Conservation (phyloP, 2,888 invertebrate species). For the Camptogramma bilineatum region DNA sequence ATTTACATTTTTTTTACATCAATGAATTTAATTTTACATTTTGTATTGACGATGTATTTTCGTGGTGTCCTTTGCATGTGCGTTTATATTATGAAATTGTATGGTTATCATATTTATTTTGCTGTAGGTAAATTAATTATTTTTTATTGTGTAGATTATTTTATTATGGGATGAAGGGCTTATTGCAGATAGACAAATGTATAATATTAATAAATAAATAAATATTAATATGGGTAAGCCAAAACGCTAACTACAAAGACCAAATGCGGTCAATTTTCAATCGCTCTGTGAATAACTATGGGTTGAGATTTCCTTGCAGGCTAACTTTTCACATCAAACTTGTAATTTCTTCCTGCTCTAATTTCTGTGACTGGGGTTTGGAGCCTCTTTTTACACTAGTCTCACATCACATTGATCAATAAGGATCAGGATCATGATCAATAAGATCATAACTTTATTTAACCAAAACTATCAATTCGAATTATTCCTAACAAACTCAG, state of each 20-base stretch:
- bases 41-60: constrained; percentile 9
- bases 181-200: constrained; percentile 7
- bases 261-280: not conserved
- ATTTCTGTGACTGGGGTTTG: not conserved
- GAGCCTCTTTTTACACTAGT: not conserved
- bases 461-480: not conserved
- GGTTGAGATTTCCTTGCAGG: not conserved
- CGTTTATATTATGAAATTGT: constrained; percentile 24
- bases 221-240: no score
- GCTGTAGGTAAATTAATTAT: constrained; percentile 30
- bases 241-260: not conserved
- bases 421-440: no score
- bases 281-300: not conserved
- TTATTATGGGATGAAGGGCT: constrained; percentile 30
- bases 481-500: not conserved
- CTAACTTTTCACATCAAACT: not conserved
- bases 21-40: constrained; percentile 19
- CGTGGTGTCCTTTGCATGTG: constrained; percentile 26
- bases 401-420: not conserved
- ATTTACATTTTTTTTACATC: constrained; percentile 19
- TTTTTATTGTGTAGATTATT: constrained; percentile 33
- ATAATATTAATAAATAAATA: not conserved
- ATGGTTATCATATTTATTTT: constrained; percentile 42
- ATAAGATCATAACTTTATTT: not conserved
- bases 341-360: no score